These are phyloP conservation scores for Mythimna lalbum DNA, from an alignment of 2,888 invertebrate genomes.

Conservation along the genomic window DNA sequence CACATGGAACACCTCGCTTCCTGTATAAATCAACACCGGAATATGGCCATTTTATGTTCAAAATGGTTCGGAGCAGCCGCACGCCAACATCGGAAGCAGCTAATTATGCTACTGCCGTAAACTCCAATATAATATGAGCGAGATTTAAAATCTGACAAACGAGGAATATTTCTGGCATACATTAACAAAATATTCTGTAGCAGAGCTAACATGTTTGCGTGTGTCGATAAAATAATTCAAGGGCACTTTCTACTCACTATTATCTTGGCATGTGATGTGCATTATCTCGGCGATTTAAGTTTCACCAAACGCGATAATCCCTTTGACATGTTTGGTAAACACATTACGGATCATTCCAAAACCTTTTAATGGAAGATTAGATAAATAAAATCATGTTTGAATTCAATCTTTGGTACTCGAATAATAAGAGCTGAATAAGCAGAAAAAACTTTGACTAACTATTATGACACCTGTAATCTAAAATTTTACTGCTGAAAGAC, in stretches of 20 bases:
- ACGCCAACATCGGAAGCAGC: conserved; percentile 79
- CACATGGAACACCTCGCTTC: conserved; percentile 73
- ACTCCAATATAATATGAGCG: conserved; percentile 42
- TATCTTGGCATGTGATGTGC: conserved; percentile 44
- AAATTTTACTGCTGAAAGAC: neutral
- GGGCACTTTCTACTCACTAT: conserved; percentile 44
- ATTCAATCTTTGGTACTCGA: neutral
- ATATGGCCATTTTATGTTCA: conserved; percentile 73
- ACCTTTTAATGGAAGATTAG: conserved; percentile 25
- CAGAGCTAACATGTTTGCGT: conserved; percentile 20
- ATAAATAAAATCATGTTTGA: neutral
- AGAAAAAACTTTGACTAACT: too few relatives aligned
- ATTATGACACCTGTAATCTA: neutral
- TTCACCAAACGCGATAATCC: conserved; percentile 39
- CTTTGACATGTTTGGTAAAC: conserved; percentile 33
- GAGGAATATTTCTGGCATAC: conserved; percentile 40
- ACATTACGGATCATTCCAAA: conserved; percentile 30
- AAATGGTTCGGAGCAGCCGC: conserved; percentile 71
- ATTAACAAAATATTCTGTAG: conserved; percentile 18
- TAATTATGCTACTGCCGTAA: conserved; percentile 67
- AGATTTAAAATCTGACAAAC: conserved; percentile 54
- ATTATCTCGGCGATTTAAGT: conserved; percentile 37
- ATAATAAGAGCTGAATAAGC: neutral
- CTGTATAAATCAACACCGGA: conserved; percentile 76
- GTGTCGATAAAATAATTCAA: conserved; percentile 42